Conservation (phyloP, 2,113 vertebrate genomes). For the Bostrychus sinensis region DNA sequence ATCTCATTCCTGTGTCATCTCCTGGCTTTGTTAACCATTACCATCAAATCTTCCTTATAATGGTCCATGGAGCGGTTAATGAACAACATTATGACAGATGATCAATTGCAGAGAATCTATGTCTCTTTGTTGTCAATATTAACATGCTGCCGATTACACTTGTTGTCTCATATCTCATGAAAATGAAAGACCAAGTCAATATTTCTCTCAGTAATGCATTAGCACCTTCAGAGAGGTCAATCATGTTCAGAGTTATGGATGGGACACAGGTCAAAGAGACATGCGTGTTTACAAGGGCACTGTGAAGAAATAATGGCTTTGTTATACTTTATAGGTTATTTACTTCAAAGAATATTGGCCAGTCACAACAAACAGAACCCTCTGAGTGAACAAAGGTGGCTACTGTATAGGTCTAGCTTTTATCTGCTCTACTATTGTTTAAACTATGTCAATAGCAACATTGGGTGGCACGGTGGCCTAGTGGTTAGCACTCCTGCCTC, state of each 20-base stretch:
- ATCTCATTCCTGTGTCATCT: not conserved
- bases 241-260: conserved; percentile 18
- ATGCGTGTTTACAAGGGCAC: not conserved
- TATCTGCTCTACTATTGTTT: no score
- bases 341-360: not conserved
- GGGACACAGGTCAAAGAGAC: conserved; percentile 6
- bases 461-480: no score
- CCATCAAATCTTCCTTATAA: conserved; percentile 5
- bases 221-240: conserved; percentile 35
- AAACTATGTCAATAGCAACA: no score
- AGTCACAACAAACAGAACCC: no score
- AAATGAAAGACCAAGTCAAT: conserved; percentile 45
- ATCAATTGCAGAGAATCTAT: conserved; percentile 44
- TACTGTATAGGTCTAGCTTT: no score
- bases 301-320: not conserved
- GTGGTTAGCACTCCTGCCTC: no score
- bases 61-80: conserved; percentile 30
- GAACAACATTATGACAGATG: conserved; percentile 47
- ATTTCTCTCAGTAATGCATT: conserved; percentile 41
- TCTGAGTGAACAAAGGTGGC: no score
- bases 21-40: not conserved
- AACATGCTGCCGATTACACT: conserved; percentile 44
- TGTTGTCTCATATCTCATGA: conserved; percentile 23
- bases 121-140: conserved; percentile 38
- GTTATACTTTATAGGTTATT: not conserved